Percentiles rank a stretch among this genome's conserved stretches.
These are phyloP conservation scores for Lobophora halterata DNA, from an alignment of 2,888 invertebrate species.

Conservation along the genomic window DNA sequence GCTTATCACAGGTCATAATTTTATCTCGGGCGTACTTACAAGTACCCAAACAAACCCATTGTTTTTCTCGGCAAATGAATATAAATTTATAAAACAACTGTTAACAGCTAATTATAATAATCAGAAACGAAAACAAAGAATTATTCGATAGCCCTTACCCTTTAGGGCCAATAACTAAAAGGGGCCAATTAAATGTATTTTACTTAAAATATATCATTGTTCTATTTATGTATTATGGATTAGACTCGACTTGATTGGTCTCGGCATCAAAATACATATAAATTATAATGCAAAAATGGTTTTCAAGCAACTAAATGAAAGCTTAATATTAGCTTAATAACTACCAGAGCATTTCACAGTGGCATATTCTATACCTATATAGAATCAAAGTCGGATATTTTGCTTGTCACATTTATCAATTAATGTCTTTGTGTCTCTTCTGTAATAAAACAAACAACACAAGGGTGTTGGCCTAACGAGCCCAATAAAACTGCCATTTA, in stretches of 20 bases:
- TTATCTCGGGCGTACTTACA: conserved; percentile 5
- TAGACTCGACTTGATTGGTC: no score
- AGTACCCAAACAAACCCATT: background rate
- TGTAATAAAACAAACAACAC: background rate
- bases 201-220: background rate
- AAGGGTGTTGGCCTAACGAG: conserved; percentile 1
- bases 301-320: no score
- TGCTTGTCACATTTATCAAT: no score
- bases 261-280: no score
- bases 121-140: conserved; percentile 23
- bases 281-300: no score
- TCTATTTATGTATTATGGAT: background rate
- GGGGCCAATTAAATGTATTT: conserved; percentile 8
- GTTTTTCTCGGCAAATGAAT: background rate
- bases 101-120: conserved; percentile 26
- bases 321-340: no score
- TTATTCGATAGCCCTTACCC: conserved; percentile 19
- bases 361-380: no score
- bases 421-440: no score
- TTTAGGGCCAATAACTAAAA: conserved; percentile 3
- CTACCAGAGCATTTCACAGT: no score
- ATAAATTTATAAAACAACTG: conserved; percentile 14
- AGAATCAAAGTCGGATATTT: no score
- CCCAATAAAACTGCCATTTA: conserved; percentile 8
- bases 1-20: conserved; percentile 30